Percentiles rank a stretch among this genome's conserved stretches.
phyloP scores from a whole-genome alignment of 2,888 invertebrate species.

The Clistopyga incitator region DNA sequence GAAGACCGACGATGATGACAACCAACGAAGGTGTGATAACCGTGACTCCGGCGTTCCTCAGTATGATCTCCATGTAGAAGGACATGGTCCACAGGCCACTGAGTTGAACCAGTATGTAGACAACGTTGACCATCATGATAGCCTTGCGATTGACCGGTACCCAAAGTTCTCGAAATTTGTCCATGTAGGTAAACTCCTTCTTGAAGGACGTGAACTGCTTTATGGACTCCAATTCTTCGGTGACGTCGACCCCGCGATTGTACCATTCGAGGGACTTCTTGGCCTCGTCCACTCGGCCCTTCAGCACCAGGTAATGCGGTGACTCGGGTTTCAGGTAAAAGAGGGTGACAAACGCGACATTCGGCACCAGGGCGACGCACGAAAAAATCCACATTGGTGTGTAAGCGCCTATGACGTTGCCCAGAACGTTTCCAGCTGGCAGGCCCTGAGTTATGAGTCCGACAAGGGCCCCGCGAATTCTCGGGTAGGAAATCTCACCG shows the following conservation, averaged over 20 bases:
- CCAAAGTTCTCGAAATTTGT: constrained; percentile 60
- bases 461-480: constrained; percentile 78
- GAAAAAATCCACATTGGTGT: constrained; percentile 75
- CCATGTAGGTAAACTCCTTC: constrained; percentile 55
- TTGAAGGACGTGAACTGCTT: constrained; percentile 73
- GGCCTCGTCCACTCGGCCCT: constrained; percentile 71
- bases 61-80: constrained; percentile 80
- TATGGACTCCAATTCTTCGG: constrained; percentile 72
- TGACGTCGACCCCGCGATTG: constrained; percentile 72
- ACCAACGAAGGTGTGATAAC: constrained; percentile 73
- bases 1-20: constrained; percentile 76
- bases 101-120: constrained; percentile 67
- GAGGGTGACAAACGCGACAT: constrained; percentile 70
- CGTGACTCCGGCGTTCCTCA: constrained; percentile 72
- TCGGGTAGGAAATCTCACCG: constrained; percentile 76
- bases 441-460: constrained; percentile 75
- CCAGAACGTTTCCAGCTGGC: constrained; percentile 76
- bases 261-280: constrained; percentile 76
- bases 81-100: constrained; percentile 71
- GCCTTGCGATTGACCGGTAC: constrained; percentile 63
- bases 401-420: constrained; percentile 77
- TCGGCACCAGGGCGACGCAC: constrained; percentile 73
- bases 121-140: constrained; percentile 57
- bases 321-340: constrained; percentile 78
- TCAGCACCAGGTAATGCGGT: constrained; percentile 75